phyloP scores from a whole-genome alignment of 1,140 invertebrate species.

The Drosophila jambulina region DNA sequence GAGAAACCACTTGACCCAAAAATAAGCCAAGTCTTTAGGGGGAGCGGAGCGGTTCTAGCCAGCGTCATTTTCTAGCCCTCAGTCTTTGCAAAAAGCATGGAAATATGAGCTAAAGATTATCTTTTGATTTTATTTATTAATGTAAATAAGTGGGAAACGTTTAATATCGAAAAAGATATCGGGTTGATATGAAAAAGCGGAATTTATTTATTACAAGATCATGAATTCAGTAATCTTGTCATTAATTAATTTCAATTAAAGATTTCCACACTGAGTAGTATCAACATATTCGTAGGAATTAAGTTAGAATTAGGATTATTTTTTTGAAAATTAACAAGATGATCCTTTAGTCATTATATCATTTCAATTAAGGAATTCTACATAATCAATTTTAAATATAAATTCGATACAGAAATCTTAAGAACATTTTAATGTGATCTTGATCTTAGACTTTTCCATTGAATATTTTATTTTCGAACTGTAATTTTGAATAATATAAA shows the following conservation, averaged over 20 bases:
- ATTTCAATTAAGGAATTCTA: too few relatives aligned
- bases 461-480: neutral
- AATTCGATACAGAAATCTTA: neutral
- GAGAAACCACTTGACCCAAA: constrained; percentile 61
- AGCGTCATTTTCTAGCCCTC: constrained; percentile 17
- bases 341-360: too few relatives aligned
- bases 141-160: neutral
- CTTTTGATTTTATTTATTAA: neutral
- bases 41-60: constrained; percentile 22
- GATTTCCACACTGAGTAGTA: too few relatives aligned
- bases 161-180: neutral
- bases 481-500: neutral
- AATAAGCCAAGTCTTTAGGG: constrained; percentile 31
- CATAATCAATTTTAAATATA: neutral
- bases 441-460: neutral
- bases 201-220: too few relatives aligned
- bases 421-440: neutral
- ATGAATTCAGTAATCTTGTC: too few relatives aligned
- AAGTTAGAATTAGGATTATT: neutral
- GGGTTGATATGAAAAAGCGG: neutral
- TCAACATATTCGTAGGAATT: neutral
- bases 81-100: neutral
- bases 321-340: too few relatives aligned
- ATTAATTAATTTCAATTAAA: neutral
- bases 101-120: neutral